These are phyloP conservation scores for Aspiorhynchus laticeps DNA, from an alignment of 2,113 vertebrate species.

Conservation along the genomic window DNA sequence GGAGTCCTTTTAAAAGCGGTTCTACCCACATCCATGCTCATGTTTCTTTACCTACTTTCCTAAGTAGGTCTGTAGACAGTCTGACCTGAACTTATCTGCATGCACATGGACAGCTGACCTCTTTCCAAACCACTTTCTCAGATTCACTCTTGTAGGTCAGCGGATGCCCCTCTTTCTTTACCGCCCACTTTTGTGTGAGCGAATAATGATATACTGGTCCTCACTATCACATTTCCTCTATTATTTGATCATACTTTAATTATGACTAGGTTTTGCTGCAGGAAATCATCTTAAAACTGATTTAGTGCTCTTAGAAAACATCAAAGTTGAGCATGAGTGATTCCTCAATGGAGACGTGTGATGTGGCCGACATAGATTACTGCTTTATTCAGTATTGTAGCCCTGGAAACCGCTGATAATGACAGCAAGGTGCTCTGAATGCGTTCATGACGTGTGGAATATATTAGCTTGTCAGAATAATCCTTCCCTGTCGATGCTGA, in stretches of 20 bases:
- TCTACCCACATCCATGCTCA: not conserved
- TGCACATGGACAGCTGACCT: not conserved
- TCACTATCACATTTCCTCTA: not conserved
- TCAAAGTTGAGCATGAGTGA: not conserved
- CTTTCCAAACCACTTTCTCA: not conserved
- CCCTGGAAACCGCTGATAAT: constrained; percentile 7
- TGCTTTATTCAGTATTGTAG: not conserved
- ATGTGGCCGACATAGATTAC: no score
- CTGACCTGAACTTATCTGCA: constrained; percentile 28
- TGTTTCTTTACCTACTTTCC: not conserved
- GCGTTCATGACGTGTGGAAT: not conserved
- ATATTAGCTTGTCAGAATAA: no score
- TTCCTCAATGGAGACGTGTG: not conserved
- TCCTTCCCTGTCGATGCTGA: no score
- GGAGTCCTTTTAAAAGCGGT: not conserved
- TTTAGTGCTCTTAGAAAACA: not conserved
- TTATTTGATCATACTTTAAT: not conserved
- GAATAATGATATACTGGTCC: not conserved
- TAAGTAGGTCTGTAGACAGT: constrained; percentile 43
- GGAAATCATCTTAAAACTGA: not conserved
- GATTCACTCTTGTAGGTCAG: constrained; percentile 1
- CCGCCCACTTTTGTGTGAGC: not conserved
- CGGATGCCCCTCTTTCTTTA: not conserved
- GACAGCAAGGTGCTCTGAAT: not conserved
- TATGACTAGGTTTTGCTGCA: not conserved